Evolutionary conservation across 2,113 vertebrate species (phyloP), one percentile per base, ranked within the genome.

Genomic region (Lycaon pictus): DNA sequence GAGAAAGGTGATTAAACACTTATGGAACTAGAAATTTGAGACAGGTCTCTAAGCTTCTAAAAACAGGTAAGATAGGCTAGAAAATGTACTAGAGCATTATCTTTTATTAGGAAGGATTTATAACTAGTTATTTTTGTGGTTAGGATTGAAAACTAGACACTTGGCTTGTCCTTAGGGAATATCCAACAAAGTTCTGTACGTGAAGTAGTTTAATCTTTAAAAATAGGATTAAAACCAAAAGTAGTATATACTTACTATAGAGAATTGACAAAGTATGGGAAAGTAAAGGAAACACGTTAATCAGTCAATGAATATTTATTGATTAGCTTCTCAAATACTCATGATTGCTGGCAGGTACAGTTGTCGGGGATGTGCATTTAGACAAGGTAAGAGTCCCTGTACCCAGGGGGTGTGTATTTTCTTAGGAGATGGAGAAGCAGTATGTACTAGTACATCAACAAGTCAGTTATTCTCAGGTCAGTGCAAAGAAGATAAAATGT

Each of bases 141-240:
- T 60, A 25, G n/a, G 58, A 58, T 65, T 48, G 51, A 48, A 89
- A 92, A 85, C 29, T 62, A 89, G 72, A 67, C 32, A 27, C 32
- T 86, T 79, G 56, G 9, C 22, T 96, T 85, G 62, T 79, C 86
- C n/a, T 94, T 71, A 58, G 60, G 67, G 19, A 69, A 53, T 71
- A 71, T 60, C 55, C 20, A 60, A 6, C 79, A 79, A 62, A 94
- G 67, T 83, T 88, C 32, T 5, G 23, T 43, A 27, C 76, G 69
- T 76, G 65, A 81, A 79, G 51, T 94, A 60, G 25, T 84, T 92
- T 82, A 63, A 90, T 82, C 55, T 79, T 88, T 94, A 48, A 69
- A 83, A 80, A 72, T 35, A 51, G 55, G 3, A 29, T 85, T 80
- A 74, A 91, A 92, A 67, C 81, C 32, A 93, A 93, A 77, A 87